Conservation (phyloP, 2,797 vertebrate species). For the Gephyroberyx darwinii region DNA sequence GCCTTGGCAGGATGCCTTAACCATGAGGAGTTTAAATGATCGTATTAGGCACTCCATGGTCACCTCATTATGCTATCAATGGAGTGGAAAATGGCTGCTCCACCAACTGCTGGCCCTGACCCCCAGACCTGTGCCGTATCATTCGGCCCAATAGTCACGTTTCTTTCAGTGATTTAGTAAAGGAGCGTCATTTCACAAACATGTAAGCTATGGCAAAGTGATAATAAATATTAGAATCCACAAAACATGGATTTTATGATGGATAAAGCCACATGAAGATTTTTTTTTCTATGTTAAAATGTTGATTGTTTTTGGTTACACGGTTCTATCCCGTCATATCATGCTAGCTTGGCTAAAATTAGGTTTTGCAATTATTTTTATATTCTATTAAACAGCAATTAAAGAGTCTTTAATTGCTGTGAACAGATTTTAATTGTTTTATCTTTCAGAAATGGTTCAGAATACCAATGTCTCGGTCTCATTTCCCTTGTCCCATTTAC, state of each 20-base stretch:
- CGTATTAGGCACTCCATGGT: conserved; percentile 50
- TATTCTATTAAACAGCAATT: no score
- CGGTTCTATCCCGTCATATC: no score
- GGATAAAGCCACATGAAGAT: no score
- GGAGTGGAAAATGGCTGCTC: conserved; percentile 67
- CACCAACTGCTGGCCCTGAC: conserved; percentile 23
- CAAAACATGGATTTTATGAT: no score
- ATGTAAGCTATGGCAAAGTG: background rate
- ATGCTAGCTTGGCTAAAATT: no score
- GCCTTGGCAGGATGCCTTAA: conserved; percentile 37
- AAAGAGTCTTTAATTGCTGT: background rate
- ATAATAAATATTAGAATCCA: background rate
- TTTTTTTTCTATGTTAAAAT: no score
- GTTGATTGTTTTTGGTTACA: no score
- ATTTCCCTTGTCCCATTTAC: conserved; percentile 11
- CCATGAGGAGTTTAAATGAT: conserved; percentile 64
- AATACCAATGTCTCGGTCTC: conserved; percentile 13
- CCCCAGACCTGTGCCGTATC: conserved; percentile 31
- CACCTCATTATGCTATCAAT: conserved; percentile 77
- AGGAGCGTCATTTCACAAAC: background rate
- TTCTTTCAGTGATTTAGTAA: background rate
- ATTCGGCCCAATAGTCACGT: conserved; percentile 27
- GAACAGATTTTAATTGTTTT: background rate
- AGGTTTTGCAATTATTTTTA: no score
- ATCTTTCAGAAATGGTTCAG: conserved; percentile 3